These are phyloP conservation scores for Anadara kagoshimensis DNA, from an alignment of 1,140 invertebrate genomes.

Conservation along the genomic window DNA sequence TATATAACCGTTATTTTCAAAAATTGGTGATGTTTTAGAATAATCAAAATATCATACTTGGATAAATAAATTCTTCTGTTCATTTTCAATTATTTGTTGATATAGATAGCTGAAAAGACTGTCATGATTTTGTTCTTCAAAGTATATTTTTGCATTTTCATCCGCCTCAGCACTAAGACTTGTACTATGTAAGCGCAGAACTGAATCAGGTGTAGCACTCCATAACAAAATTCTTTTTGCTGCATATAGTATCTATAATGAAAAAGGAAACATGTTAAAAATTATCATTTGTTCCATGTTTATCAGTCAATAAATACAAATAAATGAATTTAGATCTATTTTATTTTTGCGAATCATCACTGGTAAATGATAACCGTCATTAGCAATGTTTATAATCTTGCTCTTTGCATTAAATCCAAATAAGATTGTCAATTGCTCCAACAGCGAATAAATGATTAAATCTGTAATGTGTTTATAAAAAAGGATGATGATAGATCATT, in stretches of 20 bases:
- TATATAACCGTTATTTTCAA: too few species aligned
- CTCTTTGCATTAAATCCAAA: too few species aligned
- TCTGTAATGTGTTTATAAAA: too few species aligned
- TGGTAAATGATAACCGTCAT: too few species aligned
- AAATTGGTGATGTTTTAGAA: too few species aligned
- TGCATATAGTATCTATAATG: conserved; percentile 36
- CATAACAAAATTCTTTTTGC: conserved; percentile 47
- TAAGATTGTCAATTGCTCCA: too few species aligned
- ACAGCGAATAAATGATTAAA: too few species aligned
- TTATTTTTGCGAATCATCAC: too few species aligned
- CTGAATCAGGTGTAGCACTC: conserved; percentile 60
- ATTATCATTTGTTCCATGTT: background rate
- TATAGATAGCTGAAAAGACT: conserved; percentile 51
- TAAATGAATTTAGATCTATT: too few species aligned
- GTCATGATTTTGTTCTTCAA: conserved; percentile 61
- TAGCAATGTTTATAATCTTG: too few species aligned
- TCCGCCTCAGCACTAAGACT: conserved; percentile 6
- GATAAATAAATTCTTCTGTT: conserved; percentile 22
- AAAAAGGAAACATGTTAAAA: background rate
- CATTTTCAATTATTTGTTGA: conserved; percentile 24
- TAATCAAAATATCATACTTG: conserved; percentile 31
- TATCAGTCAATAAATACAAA: too few species aligned
- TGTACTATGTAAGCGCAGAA: conserved; percentile 47
- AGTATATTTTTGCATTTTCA: conserved; percentile 51
- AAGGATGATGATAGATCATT: too few species aligned